Evolutionary conservation across 92 coral and sea anemone species (phyloP), one percentile per base, ranked within the genome.

Genomic region (Pocillopora meandrina): DNA sequence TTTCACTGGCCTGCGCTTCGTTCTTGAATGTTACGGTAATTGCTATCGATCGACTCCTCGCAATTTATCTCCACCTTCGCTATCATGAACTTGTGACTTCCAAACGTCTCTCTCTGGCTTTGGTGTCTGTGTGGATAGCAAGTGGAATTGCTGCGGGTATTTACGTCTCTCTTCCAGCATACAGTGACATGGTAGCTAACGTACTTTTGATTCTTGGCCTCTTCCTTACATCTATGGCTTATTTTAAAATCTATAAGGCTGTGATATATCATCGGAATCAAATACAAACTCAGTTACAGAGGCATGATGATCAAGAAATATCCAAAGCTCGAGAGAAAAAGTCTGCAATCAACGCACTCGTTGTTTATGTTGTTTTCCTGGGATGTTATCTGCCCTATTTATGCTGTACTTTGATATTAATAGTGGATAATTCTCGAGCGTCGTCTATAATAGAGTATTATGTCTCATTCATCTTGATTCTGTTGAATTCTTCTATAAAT

Each of bases 31-130:
- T 89, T 19, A 72, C 72, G 9, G 88, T 86, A 11, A 81, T 81
- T 66, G 68, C 76, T 17, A 12, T 69, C 56, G 84, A 81, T 35
- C 68, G 84, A 60, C 79, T 72, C 62, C 47, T 89, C 47, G 88
- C 88, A 18, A 12, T 89, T n/a, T 74, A 42, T 42, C 78, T 89
- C 20, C 91, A 89, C 21, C 68, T 89, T 9, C 65, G 91, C 56
- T 89, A 89, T 42, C 88, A 79, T 34, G 72, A 65, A 15, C 72
- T 84, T 71, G 62, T 89, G 26, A 88, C 88, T 2, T 35, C 65
- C 34, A 83, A 71, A 35, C 88, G 91, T 15, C 82, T 71, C 59
- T 20, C 3, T 15, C 56, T 78, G 17, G 59, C 69, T 12, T 83
- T 88, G 61, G 88, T 52, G n/a, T 12, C 15, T 33, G 47, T 84